phyloP scores from a whole-genome alignment of 2,888 invertebrate genomes.

The Gryllus longicercus region DNA sequence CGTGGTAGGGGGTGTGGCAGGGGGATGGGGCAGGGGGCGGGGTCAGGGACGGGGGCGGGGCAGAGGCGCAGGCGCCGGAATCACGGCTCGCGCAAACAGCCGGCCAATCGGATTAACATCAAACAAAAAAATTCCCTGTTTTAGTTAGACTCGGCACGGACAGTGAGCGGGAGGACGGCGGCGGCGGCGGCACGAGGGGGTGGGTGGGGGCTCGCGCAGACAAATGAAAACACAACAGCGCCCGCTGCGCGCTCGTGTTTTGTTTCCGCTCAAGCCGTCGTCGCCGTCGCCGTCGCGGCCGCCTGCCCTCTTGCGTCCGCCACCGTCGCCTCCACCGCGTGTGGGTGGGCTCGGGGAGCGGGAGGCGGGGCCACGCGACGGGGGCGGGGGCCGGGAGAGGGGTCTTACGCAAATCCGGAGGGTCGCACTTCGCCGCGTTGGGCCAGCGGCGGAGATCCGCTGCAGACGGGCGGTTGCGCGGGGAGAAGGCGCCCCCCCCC shows the following conservation, averaged over 20 bases:
- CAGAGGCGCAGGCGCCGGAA: neutral
- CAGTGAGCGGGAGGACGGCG: neutral
- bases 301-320: neutral
- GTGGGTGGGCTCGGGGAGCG: neutral
- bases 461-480: no score
- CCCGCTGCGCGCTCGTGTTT: neutral
- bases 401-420: no score
- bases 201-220: neutral
- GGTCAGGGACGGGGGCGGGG: no score
- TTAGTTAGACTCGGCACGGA: neutral
- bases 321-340: neutral
- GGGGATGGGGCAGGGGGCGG: no score
- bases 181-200: neutral
- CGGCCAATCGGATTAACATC: slow-evolving; percentile 11
- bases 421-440: no score
- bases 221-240: slow-evolving; percentile 10
- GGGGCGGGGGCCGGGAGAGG: no score
- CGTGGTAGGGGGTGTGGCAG: neutral
- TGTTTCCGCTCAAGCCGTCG: neutral
- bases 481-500: no score
- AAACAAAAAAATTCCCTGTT: neutral
- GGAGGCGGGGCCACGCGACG: neutral
- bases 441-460: no score
- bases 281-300: neutral
- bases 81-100: neutral